Base-by-base conservation (phyloP, 35 echinoderm and acorn worm genomes). In the Anneissia japonica region DNA sequence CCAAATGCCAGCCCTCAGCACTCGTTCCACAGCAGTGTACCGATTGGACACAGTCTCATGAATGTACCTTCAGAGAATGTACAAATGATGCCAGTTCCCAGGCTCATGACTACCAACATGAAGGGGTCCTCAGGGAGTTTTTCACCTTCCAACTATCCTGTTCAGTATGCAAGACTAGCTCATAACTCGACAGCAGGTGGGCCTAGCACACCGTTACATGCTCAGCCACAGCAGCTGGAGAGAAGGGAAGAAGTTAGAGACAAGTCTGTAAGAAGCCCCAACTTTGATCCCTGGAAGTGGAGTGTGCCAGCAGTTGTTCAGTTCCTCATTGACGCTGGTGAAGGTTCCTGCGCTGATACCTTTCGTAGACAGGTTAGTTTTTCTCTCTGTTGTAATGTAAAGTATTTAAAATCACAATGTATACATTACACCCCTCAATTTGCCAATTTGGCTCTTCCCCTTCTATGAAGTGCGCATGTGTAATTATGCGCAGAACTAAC, bases 361-460 rank as follows among this genome's bases (percentile, higher is more conserved):
- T 99, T 99, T 77, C 81, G 92, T 32, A 94, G 89, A 94, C 95
- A 98, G 89, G 95, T 98, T 21, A 89, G 86, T 75, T 34, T 34
- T n/a, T n/a, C n/a, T n/a, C n/a, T n/a, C n/a, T n/a, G n/a, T n/a
- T n/a, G n/a, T n/a, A n/a, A n/a, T n/a, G n/a, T n/a, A n/a, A n/a
- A n/a, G n/a, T n/a, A n/a, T n/a, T n/a, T n/a, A n/a, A n/a, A n/a
- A n/a, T n/a, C n/a, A n/a, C n/a, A n/a, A n/a, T n/a, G n/a, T n/a
- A n/a, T n/a, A n/a, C n/a, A n/a, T n/a, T n/a, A n/a, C n/a, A n/a
- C n/a, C n/a, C n/a, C n/a, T n/a, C n/a, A n/a, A n/a, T n/a, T n/a
- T n/a, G n/a, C n/a, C n/a, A n/a, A n/a, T n/a, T n/a, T n/a, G n/a
- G n/a, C n/a, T n/a, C n/a, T n/a, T n/a, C n/a, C n/a, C n/a, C n/a